Evolutionary conservation across 2,797 vertebrate species (phyloP), one percentile per base, ranked within the genome.

Genomic region (Acipenser oxyrinchus): DNA sequence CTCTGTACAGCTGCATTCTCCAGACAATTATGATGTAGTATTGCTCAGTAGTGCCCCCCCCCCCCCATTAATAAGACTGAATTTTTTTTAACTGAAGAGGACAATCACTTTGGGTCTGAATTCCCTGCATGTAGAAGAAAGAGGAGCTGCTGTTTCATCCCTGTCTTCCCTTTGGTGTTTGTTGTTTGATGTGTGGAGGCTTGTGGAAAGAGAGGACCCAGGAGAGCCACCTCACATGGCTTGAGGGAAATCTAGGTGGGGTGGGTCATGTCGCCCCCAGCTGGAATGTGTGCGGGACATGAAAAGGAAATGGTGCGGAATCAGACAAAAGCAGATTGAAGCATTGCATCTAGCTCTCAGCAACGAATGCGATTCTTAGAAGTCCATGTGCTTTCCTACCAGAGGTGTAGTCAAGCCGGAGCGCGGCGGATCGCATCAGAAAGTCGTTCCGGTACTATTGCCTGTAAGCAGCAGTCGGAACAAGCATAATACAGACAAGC

Each of bases 11-110:
- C 83, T 80, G 86, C 86, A 79, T 86, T 77, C 84, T 88, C 80
- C 73, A 87, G 86, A 89, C 87, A 89, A 88, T 86, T 88, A 79
- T 88, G 88, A 90, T 88, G 84, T 85, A 87, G 86, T 81, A 51
- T 48, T 83, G 75, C 76, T 68, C 82, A 71, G 77, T 76, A 72
- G 81, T 77, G 86, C 55, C 78, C 80, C 85, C 83, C 62, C 62
- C 71, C 68, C 15, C 71, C 68, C 74, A 74, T 89, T 90, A 89
- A 89, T 88, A 88, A 88, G 87, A 83, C 79, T 77, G 55, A 13
- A 58, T 58, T 78, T 85, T 87, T 87, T 88, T 78, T 80, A 84
- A 84, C 73, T 70, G 86, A 77, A 79, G 75, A 77, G 79, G 81
- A 84, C 76, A 78, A 72, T 64, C 69, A 71, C 79, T 82, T 74